Percentiles rank a stretch among this genome's conserved stretches.
These are phyloP conservation scores for Vidua chalybeata DNA, from an alignment of 2,113 vertebrate genomes.

Conservation along the genomic window DNA sequence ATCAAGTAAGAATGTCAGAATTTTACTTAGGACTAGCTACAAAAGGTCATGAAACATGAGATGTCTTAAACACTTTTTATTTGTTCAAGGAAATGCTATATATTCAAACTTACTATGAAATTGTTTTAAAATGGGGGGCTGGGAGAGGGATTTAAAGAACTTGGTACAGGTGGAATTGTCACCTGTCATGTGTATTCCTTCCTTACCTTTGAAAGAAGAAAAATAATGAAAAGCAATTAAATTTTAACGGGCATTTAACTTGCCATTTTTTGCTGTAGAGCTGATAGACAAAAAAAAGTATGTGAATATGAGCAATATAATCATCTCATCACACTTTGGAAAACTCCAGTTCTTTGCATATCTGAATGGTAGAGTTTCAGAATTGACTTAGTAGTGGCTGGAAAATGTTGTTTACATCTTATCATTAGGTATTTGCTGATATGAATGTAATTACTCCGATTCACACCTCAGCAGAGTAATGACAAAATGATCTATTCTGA, in stretches of 20 bases:
- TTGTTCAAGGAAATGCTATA: neutral
- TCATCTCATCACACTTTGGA: neutral
- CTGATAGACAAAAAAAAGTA: neutral
- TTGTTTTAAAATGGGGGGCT: neutral
- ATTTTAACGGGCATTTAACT: neutral
- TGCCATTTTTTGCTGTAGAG: neutral
- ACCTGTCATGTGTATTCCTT: neutral
- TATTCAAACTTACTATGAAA: neutral
- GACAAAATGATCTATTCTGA: neutral
- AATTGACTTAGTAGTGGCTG: neutral
- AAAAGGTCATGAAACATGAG: neutral
- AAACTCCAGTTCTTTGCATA: neutral
- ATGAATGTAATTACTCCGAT: neutral
- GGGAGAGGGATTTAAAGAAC: neutral
- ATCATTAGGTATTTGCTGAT: neutral
- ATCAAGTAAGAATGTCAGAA: neutral
- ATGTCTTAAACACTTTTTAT: neutral
- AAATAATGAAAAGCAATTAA: neutral
- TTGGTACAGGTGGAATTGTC: neutral
- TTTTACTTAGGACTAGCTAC: neutral
- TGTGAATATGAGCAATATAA: neutral
- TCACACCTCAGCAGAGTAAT: neutral
- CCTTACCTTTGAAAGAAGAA: neutral
- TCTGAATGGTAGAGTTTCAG: neutral
- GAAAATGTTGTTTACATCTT: neutral